Percentiles rank a stretch among this genome's conserved stretches.
phyloP scores from a whole-genome alignment of 1,140 invertebrate genomes.

The Liolophura sinensis region DNA sequence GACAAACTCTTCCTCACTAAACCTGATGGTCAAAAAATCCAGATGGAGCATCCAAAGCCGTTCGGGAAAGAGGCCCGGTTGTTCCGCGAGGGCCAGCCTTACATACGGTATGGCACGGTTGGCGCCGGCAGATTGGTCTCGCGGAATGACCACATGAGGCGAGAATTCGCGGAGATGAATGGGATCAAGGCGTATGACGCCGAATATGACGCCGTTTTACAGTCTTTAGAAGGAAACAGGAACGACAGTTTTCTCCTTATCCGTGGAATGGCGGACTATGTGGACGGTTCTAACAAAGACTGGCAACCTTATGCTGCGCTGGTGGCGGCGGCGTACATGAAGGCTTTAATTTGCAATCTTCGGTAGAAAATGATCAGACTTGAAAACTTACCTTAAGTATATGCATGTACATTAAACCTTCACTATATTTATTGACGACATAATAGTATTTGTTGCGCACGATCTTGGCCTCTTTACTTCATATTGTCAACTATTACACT shows the following conservation, averaged over 20 bases:
- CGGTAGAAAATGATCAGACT: conserved; percentile 5
- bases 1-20: conserved; percentile 93
- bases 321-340: conserved; percentile 89
- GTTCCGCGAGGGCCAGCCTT: conserved; percentile 32
- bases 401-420: no score
- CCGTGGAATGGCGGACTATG: conserved; percentile 91
- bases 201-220: conserved; percentile 82
- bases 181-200: conserved; percentile 87
- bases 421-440: no score
- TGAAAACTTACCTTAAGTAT: no score
- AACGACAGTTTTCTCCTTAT: conserved; percentile 79
- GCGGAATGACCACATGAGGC: conserved; percentile 61
- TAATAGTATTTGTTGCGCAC: no score
- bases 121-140: conserved; percentile 77
- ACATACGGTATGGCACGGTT: conserved; percentile 80
- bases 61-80: neutral
- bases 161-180: conserved; percentile 66
- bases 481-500: no score
- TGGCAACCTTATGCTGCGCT: conserved; percentile 94
- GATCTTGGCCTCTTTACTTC: no score
- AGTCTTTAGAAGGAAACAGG: conserved; percentile 83
- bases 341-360: conserved; percentile 73
- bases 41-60: conserved; percentile 68
- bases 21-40: conserved; percentile 88
- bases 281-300: conserved; percentile 89